Percentiles rank a stretch among this genome's conserved stretches.
These are phyloP conservation scores for Brachyopa scutellaris DNA, from an alignment of 2,888 invertebrate genomes.

Conservation along the genomic window DNA sequence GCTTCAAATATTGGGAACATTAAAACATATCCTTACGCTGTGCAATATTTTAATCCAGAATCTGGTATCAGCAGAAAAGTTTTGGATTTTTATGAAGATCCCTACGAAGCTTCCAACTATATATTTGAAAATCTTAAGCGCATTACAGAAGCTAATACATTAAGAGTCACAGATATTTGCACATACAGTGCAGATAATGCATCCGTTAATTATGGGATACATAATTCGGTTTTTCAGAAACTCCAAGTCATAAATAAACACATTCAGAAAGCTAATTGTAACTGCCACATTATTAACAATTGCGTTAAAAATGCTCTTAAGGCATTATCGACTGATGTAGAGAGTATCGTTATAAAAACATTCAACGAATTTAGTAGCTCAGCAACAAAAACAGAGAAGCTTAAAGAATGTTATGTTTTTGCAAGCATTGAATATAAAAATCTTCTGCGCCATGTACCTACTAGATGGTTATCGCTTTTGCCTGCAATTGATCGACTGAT, in stretches of 20 bases:
- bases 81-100: conserved; percentile 55
- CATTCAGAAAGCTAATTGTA: conserved; percentile 42
- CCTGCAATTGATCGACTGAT: conserved; percentile 50
- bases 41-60: conserved; percentile 44
- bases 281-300: conserved; percentile 47
- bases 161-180: conserved; percentile 28
- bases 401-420: too few species aligned
- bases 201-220: conserved; percentile 40
- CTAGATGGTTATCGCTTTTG: conserved; percentile 45
- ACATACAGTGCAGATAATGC: conserved; percentile 54
- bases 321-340: conserved; percentile 35
- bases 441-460: conserved; percentile 47
- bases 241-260: conserved; percentile 24
- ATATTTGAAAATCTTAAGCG: conserved; percentile 39
- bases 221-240: conserved; percentile 42
- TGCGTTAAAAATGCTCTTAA: conserved; percentile 39
- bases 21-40: too few species aligned
- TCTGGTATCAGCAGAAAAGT: conserved; percentile 31
- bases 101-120: conserved; percentile 39
- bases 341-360: conserved; percentile 41
- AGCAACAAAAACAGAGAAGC: conserved; percentile 17
- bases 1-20: conserved; percentile 3
- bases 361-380: conserved; percentile 42
- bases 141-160: conserved; percentile 27
- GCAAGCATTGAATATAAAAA: conserved; percentile 40